Base-by-base conservation (phyloP, 2,797 vertebrate species). In the Lophotriccus pileatus region DNA sequence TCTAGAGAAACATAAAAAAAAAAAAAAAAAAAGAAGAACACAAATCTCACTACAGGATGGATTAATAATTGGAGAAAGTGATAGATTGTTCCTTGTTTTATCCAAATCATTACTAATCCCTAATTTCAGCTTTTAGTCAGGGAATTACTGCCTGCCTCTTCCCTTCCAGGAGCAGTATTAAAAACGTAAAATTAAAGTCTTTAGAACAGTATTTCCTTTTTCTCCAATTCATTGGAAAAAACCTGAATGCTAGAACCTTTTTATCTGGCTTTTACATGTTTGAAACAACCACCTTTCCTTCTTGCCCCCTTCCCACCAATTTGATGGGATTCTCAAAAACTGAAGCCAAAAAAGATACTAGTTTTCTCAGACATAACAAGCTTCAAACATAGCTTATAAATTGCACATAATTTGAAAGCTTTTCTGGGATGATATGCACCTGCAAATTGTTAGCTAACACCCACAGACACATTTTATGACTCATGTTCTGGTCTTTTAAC, bases 381-480 rank as follows among this genome's bases (percentile, higher is more conserved):
- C 72, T 95, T 94, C 70, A 94, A 93, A 81, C 41, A 66, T 81
- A 87, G 41, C 87, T 96, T 86, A 95, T 95, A 95, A 93, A 96
- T 96, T 93, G 89, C 44, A 63, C 88, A 50, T 93, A 93, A 94
- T 95, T 94, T 87, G 87, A 96, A 97, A 97, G 82, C 58, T 93
- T 97, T 86, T 87, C 68, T 90, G 77, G 84, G 93, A 97, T 90
- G 85, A 92, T 87, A 89, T 89, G 82, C 97, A 98, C 97, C 97
- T 98, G 97, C 90, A 97, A 96, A 97, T 96, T 97, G 97, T 98
- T 98, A 97, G 37, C 96, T 95, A 96, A 97, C 96, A 97, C 97
- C 96, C 94, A 94, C 74, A 75, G 91, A 96, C 95, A 96, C 83
- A 79, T 97, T 98, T 98, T 97, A 98, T 87, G 75, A 86, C 67